Conservation (phyloP, 2,888 invertebrate species). For the Chymomyza fuscimana region DNA sequence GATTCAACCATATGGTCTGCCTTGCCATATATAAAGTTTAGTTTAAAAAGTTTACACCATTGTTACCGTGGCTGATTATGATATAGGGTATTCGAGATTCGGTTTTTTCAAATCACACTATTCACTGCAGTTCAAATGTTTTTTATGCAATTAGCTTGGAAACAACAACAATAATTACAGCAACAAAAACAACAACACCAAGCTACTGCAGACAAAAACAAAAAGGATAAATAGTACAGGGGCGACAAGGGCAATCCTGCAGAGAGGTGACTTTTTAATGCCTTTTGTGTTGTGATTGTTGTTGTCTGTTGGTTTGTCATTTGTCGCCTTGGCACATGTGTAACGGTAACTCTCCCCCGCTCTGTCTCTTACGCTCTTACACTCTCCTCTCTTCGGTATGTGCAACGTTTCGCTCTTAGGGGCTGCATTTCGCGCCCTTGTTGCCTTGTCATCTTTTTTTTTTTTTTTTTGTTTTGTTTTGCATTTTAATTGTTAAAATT, state of each 20-base stretch:
- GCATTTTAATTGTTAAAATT: slow-evolving; percentile 61
- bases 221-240: slow-evolving; percentile 54
- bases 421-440: slow-evolving; percentile 1
- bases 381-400: background rate
- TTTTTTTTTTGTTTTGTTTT: slow-evolving; percentile 32
- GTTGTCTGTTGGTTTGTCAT: slow-evolving; percentile 7
- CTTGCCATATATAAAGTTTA: too few relatives aligned
- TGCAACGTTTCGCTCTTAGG: background rate
- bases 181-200: slow-evolving; percentile 34
- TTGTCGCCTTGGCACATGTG: slow-evolving; percentile 18
- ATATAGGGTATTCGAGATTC: background rate
- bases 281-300: slow-evolving; percentile 40
- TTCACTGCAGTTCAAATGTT: slow-evolving; percentile 26
- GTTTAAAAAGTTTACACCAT: too few relatives aligned
- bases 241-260: slow-evolving; percentile 35
- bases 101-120: background rate
- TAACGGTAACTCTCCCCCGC: slow-evolving; percentile 22
- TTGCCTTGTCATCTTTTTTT: slow-evolving; percentile 37
- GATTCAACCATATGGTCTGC: too few relatives aligned
- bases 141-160: slow-evolving; percentile 71
- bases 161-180: slow-evolving; percentile 38
- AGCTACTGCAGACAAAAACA: slow-evolving; percentile 55
- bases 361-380: background rate
- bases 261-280: slow-evolving; percentile 69
- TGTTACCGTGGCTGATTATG: too few relatives aligned